Evolutionary conservation across 2,888 invertebrate genomes (phyloP).

Genomic region (Gari tellinella): DNA sequence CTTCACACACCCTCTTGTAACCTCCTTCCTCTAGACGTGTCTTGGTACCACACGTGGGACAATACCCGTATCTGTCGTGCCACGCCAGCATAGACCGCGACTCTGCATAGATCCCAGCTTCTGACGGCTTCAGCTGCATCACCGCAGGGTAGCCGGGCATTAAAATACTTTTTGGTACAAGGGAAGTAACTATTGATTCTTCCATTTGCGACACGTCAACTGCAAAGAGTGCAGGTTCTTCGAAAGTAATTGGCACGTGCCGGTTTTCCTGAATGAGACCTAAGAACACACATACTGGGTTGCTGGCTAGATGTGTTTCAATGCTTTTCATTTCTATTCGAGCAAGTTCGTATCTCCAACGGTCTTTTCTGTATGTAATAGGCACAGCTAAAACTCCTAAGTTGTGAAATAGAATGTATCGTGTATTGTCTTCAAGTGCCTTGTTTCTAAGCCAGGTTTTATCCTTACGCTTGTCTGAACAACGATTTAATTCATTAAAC

Average conservation of each 20-base stretch:
- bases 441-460: conserved; percentile 75
- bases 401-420: conserved; percentile 78
- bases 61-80: conserved; percentile 84
- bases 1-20: conserved; percentile 79
- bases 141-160: conserved; percentile 68
- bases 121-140: conserved; percentile 73
- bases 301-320: conserved; percentile 59
- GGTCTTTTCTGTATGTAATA: conserved; percentile 46
- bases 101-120: conserved; percentile 83
- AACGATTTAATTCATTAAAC: conserved; percentile 77
- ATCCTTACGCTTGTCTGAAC: conserved; percentile 80
- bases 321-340: conserved; percentile 68
- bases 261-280: conserved; percentile 71
- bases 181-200: conserved; percentile 53
- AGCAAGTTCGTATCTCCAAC: conserved; percentile 61
- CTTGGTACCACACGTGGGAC: conserved; percentile 84
- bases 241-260: conserved; percentile 37
- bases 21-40: conserved; percentile 80
- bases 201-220: conserved; percentile 69
- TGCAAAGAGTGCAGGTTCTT: conserved; percentile 79
- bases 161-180: conserved; percentile 62
- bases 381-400: conserved; percentile 68
- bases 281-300: conserved; percentile 76
- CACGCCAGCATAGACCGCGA: conserved; percentile 84
- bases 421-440: conserved; percentile 67